A percentile compares a stretch with the other conserved stretches of the same genome.
Conservation (phyloP, 2,888 invertebrate genomes). For the Pyrocoelia pectoralis region DNA sequence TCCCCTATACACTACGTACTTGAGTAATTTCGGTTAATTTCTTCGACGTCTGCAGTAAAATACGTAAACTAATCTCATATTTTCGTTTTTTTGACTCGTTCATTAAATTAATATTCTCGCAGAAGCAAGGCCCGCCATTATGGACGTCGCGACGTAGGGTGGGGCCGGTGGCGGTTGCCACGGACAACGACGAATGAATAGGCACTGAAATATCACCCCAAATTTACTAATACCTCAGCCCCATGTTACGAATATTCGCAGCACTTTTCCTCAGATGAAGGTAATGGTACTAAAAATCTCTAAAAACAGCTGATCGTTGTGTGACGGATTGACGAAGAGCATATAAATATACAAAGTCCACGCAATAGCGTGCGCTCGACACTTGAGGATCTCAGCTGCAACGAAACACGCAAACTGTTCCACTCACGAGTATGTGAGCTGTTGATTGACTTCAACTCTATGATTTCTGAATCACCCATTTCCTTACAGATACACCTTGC, state of each 20-base stretch:
- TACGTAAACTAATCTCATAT: slow-evolving; percentile 24
- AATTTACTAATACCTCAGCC: slow-evolving; percentile 13
- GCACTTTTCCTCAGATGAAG: slow-evolving; percentile 1
- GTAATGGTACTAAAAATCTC: slow-evolving; percentile 29
- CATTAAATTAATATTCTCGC: slow-evolving; percentile 27
- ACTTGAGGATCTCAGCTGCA: slow-evolving; percentile 47
- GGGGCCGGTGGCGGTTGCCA: slow-evolving; percentile 45
- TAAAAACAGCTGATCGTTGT: slow-evolving; percentile 51
- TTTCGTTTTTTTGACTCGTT: slow-evolving; percentile 13
- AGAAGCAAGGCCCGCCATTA: slow-evolving; percentile 44
- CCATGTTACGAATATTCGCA: background rate
- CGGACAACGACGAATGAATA: slow-evolving; percentile 43
- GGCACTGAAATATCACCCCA: slow-evolving; percentile 37
- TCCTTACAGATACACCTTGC: too few species aligned
- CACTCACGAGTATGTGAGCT: slow-evolving; percentile 32
- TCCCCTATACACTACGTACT: slow-evolving; percentile 34
- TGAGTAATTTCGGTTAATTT: slow-evolving; percentile 34
- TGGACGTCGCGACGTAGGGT: slow-evolving; percentile 45
- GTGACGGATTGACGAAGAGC: slow-evolving; percentile 52
- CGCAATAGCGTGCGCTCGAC: slow-evolving; percentile 54
- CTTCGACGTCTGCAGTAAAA: slow-evolving; percentile 32
- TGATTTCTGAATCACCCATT: slow-evolving; percentile 11
- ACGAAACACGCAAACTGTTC: slow-evolving; percentile 45
- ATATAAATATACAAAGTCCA: slow-evolving; percentile 56
- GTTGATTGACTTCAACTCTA: slow-evolving; percentile 31